Base-by-base conservation (phyloP, 2,113 vertebrate genomes). In the Donacobius atricapilla region DNA sequence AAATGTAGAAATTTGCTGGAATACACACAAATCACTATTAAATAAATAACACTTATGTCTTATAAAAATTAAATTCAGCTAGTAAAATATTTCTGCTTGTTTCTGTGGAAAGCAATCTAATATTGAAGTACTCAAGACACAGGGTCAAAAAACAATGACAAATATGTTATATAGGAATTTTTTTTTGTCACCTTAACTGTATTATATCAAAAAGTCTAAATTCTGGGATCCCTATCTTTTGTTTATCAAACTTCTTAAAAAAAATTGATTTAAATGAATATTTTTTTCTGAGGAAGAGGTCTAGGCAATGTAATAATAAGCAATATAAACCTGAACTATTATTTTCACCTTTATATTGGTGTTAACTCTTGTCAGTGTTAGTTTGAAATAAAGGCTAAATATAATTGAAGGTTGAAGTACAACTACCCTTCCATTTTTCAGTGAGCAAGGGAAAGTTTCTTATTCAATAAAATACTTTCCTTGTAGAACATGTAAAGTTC, bases 311-410 rank as follows among this genome's bases (percentile, higher is more conserved):
- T 58, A 50, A 69, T 15, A 69, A 83, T 42, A 51, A 56, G 10
- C 16, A 69, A 44, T 28, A 11, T 42, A 58, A 63, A 65, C 19
- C 8, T 47, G 14, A 79, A 33, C 13, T 18, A 21, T 4, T 57
- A 35, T 53, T 68, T 83, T 64, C 39, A 28, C 5, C 10, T 58
- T 91, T 35, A n/a, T 6, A 24, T 61, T 75, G 7, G 1, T 4
- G 0, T 44, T 86, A 82, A 33, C 3, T 48, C 11, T 13, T 50
- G 5, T 31, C 18, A 0, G 2, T 64, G 6, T 71, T 65, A 45
- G 13, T 35, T 48, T 89, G 25, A 87, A 88, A 93, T 53, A 21
- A 60, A 77, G 12, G 48, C 0, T 40, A 84, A 90, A 81, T 22
- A 30, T 35, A 76, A 35, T 6, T 51, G 11, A 63, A 86, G 8